Evolutionary conservation across 2,888 invertebrate species (phyloP).

Genomic region (Leucoma salicis): DNA sequence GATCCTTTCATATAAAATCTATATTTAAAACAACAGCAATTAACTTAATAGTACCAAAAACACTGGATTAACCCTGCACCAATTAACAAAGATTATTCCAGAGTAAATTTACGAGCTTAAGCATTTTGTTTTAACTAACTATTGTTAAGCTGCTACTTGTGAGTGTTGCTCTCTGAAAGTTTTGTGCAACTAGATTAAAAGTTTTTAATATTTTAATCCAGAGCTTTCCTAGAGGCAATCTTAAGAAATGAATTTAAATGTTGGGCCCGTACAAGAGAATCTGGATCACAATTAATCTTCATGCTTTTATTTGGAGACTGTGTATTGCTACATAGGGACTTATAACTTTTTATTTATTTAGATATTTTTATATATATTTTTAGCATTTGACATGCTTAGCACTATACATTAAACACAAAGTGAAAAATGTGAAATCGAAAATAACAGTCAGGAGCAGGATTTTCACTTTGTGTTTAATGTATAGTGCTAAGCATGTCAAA

Average conservation of each 20-base stretch:
- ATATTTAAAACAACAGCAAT: conserved; percentile 2
- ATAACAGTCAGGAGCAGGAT: too few relatives aligned
- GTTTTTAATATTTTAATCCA: conserved; percentile 57
- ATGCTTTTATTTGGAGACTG: conserved; percentile 48
- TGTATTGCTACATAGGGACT: conserved; percentile 29
- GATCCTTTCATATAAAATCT: neutral
- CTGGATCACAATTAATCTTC: conserved; percentile 71
- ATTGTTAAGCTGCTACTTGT: conserved; percentile 13
- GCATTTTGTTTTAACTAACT: conserved; percentile 1
- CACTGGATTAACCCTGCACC: neutral
- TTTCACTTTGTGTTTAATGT: too few relatives aligned
- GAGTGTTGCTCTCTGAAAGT: conserved; percentile 17
- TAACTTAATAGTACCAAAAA: conserved; percentile 9
- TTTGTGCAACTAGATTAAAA: conserved; percentile 32
- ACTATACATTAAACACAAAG: too few relatives aligned
- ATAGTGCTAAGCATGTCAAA: too few relatives aligned
- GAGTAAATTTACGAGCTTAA: neutral
- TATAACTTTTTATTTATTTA: neutral
- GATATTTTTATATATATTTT: neutral
- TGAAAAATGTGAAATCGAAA: too few relatives aligned
- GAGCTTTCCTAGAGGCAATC: conserved; percentile 58
- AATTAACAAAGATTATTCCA: neutral
- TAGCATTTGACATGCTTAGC: neutral
- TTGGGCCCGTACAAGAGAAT: conserved; percentile 58
- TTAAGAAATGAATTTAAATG: conserved; percentile 73